phyloP scores from a whole-genome alignment of 2,888 invertebrate genomes.

The Loripinus fragilis region DNA sequence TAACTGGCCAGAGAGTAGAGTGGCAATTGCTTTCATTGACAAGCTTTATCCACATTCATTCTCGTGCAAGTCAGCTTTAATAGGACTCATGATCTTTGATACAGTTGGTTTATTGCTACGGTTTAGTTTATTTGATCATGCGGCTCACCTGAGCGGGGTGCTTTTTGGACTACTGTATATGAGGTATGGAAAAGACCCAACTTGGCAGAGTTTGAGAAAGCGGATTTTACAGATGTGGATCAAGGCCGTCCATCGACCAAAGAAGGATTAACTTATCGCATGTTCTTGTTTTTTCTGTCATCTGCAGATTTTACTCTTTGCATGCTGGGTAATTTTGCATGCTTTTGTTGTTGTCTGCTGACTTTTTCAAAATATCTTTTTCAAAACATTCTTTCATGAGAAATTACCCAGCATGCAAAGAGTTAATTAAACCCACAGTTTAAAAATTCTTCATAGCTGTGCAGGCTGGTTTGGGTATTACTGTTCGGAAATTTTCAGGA shows the following conservation, averaged over 20 bases:
- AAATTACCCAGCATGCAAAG: too few relatives aligned
- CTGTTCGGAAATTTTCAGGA: too few relatives aligned
- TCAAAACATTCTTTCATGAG: background rate
- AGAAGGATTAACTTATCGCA: too few relatives aligned
- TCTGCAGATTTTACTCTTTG: too few relatives aligned
- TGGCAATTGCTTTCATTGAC: constrained; percentile 95
- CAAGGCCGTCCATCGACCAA: background rate
- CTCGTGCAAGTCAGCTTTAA: constrained; percentile 93
- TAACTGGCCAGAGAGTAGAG: constrained; percentile 93
- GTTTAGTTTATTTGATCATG: constrained; percentile 98
- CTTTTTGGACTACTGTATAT: constrained; percentile 89
- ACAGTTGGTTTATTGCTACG: constrained; percentile 91
- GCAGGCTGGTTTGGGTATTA: too few relatives aligned
- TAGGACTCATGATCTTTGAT: constrained; percentile 93
- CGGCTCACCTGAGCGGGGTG: constrained; percentile 98
- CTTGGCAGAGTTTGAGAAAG: constrained; percentile 13
- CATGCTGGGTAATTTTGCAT: too few relatives aligned
- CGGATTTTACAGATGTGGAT: constrained; percentile 22
- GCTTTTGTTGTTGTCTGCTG: too few relatives aligned
- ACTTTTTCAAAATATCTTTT: too few relatives aligned
- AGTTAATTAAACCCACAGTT: background rate
- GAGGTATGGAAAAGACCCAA: constrained; percentile 39
- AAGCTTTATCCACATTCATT: constrained; percentile 89
- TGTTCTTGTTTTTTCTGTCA: too few relatives aligned
- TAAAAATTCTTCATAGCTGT: too few relatives aligned